Evolutionary conservation across 2,797 vertebrate genomes (phyloP), one percentile per base, ranked within the genome.

Genomic region (Synanceia verrucosa): DNA sequence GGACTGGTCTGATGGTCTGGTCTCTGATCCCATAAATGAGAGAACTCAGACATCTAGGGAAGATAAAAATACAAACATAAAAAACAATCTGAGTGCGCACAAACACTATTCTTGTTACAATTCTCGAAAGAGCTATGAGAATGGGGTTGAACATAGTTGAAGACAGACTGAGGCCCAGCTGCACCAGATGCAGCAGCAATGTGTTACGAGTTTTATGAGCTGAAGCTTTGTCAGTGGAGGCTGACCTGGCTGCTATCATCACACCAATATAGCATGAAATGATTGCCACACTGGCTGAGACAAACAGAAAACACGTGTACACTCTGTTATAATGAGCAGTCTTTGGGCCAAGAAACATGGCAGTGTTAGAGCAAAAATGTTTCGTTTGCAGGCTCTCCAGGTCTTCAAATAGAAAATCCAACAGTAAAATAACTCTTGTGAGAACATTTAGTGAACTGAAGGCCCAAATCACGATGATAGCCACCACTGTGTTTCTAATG

Each of bases 1-100:
- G 64, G 21, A 70, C 5, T 0, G 73, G 74, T 39, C 79, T 70
- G 58, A 91, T 81, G 33, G 61, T 70, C n/a, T 75, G 60, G 26
- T 91, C 89, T 79, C 83, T 86, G 0, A 88, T 48, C 2, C 88
- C 88, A 36, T 90, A 91, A 2, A 91, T 83, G 1, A 91, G 72
- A 41, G 76, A 53, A 56, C 83, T 90, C 24, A 91, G 65, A 69
- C 86, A 89, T 24, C 80, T 80, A 10, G 89, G 87, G 2, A 86
- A 19, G 2, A 88, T 31, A 23, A 60, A 10, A 2, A 79, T 2
- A 5, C 12, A 51, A 1, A 88, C 36, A 28, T 86, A 84, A 0
- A 81, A 4, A 13, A 76, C 8, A 28, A 6, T 67, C 2, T 60
- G 28, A 3, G 82, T 1, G 0, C 60, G 70, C 2, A 63, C 7